Evolutionary conservation across 2,113 vertebrate genomes (phyloP).

Genomic region (Semnornis frantzii): DNA sequence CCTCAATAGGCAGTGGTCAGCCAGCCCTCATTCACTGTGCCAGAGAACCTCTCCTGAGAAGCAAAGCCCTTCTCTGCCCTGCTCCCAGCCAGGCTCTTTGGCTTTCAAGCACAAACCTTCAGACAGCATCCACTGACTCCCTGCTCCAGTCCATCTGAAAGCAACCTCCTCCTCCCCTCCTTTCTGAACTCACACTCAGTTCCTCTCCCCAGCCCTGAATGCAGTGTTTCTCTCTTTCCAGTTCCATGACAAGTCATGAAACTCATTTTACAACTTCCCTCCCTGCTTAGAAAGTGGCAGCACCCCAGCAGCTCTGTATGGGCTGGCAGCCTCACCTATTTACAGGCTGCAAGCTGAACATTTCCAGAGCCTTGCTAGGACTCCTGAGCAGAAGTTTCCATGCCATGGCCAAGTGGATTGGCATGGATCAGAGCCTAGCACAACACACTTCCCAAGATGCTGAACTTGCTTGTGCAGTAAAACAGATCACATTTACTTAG

Average conservation of each 20-base stretch:
- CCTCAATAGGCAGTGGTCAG: not conserved
- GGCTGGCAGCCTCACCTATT: conserved; percentile 20
- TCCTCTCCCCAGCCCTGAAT: not conserved
- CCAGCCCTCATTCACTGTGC: not conserved
- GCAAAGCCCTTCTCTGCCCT: not conserved
- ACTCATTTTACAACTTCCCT: not conserved
- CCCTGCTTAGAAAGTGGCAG: not conserved
- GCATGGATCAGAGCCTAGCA: not conserved
- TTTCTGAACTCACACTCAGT: not conserved
- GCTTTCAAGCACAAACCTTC: not conserved
- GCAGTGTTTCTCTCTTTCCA: not conserved
- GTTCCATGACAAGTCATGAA: not conserved
- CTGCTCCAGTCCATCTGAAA: not conserved
- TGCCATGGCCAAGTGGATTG: not conserved
- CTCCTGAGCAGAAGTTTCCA: conserved; percentile 25
- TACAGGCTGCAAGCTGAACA: conserved; percentile 17
- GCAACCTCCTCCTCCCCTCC: fast-evolving
- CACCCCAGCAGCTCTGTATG: not conserved
- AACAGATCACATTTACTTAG: not conserved
- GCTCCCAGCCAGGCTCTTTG: not conserved
- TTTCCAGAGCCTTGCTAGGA: conserved; percentile 29
- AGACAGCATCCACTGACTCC: fast-evolving
- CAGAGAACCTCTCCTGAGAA: not conserved
- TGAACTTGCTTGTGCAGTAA: not conserved
- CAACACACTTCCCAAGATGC: not conserved